Conservation (phyloP, 2,113 vertebrate genomes). For the Pedetes capensis region DNA sequence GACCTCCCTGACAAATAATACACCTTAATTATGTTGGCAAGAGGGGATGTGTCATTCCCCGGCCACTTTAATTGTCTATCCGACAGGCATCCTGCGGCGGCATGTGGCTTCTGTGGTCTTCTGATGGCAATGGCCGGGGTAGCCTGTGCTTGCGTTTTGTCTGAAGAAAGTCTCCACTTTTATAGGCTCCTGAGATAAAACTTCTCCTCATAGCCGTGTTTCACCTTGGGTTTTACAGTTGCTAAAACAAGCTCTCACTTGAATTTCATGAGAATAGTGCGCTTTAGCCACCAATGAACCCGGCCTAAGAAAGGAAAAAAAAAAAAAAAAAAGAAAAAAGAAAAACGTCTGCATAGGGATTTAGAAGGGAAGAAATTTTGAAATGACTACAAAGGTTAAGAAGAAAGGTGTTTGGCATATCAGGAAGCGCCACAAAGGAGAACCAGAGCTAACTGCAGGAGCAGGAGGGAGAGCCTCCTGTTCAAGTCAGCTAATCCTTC, state of each 20-base stretch:
- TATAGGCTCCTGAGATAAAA: constrained; percentile 37
- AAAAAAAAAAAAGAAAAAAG: constrained; percentile 37
- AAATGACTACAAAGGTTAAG: constrained; percentile 72
- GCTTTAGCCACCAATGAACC: constrained; percentile 16
- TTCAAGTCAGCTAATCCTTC: constrained; percentile 79
- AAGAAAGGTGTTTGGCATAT: constrained; percentile 73
- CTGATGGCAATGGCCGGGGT: constrained; percentile 70
- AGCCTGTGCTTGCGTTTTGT: constrained; percentile 72
- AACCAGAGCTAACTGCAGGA: constrained; percentile 54
- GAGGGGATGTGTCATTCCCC: constrained; percentile 93
- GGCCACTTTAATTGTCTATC: constrained; percentile 92
- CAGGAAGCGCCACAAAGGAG: constrained; percentile 76
- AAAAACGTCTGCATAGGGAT: constrained; percentile 5
- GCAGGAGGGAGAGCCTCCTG: constrained; percentile 41
- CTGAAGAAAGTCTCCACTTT: constrained; percentile 68
- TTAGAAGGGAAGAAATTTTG: constrained; percentile 73
- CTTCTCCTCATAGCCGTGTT: not conserved
- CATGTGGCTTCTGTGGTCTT: constrained; percentile 81
- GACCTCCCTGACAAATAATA: constrained; percentile 98
- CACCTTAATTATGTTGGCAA: constrained; percentile 99
- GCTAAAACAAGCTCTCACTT: constrained; percentile 23
- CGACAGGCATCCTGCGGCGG: constrained; percentile 85
- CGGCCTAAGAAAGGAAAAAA: constrained; percentile 40
- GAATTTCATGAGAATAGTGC: constrained; percentile 46
- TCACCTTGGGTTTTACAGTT: not conserved